Conservation (phyloP, 2,797 vertebrate species). For the Psittacula derbiana region DNA sequence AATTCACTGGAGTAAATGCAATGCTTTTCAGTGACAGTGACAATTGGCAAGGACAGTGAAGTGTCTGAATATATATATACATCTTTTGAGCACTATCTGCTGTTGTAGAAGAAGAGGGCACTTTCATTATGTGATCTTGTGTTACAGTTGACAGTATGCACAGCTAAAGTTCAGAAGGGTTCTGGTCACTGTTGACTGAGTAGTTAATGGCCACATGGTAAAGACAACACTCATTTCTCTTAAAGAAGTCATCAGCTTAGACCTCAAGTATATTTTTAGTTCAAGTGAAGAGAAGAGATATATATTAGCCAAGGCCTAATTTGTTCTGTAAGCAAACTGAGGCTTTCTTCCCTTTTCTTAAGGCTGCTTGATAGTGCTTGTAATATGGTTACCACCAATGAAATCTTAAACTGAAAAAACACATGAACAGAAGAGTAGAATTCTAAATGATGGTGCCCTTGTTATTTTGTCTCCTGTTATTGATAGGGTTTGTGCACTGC, state of each 20-base stretch:
- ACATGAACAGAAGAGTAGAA: background rate
- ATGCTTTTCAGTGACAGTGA: background rate
- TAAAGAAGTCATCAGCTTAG: background rate
- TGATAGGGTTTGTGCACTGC: background rate
- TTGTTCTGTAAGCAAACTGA: background rate
- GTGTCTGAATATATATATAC: background rate
- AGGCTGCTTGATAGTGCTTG: background rate
- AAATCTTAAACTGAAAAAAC: background rate
- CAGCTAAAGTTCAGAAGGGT: background rate
- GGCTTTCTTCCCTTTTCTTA: background rate
- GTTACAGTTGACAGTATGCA: background rate
- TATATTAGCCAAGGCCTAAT: background rate
- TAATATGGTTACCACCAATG: background rate
- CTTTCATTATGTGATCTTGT: slow-evolving; percentile 5
- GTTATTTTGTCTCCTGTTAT: background rate
- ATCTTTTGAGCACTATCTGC: background rate
- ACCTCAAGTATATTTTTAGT: background rate
- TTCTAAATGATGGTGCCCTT: background rate
- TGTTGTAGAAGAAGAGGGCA: background rate
- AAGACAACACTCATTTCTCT: background rate
- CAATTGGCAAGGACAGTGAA: background rate
- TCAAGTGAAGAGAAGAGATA: background rate
- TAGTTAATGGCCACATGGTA: background rate
- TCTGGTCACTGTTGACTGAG: background rate
- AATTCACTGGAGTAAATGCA: background rate